phyloP scores from a whole-genome alignment of 2,113 vertebrate genomes.

The Brachionichthys hirsutus region DNA sequence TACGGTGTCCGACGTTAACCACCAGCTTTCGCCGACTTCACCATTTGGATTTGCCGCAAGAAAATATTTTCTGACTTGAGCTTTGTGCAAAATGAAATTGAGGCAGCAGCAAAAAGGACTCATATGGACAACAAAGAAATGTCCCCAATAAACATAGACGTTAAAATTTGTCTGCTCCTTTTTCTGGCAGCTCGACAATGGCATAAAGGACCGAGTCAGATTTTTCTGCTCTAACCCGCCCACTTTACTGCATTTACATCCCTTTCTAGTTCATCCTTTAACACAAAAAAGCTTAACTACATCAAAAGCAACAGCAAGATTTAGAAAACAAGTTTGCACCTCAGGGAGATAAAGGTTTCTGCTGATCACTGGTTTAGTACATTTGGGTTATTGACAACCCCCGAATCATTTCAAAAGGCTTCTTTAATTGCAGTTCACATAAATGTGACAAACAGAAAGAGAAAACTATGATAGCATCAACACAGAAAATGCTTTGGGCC shows the following conservation, averaged over 20 bases:
- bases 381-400: too few relatives aligned
- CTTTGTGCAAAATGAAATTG: background rate
- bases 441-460: background rate
- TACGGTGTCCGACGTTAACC: background rate
- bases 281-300: slow-evolving; percentile 4
- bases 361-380: background rate
- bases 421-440: slow-evolving; percentile 10
- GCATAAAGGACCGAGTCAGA: slow-evolving; percentile 19
- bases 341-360: slow-evolving; percentile 12
- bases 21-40: background rate
- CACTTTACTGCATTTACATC: slow-evolving; percentile 19
- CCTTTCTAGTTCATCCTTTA: slow-evolving; percentile 3
- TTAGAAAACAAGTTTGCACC: background rate
- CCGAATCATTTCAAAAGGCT: too few relatives aligned
- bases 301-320: slow-evolving; percentile 18
- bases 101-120: slow-evolving; percentile 13
- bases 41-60: background rate
- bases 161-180: too few relatives aligned
- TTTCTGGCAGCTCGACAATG: slow-evolving; percentile 19
- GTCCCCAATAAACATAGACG: slow-evolving; percentile 45
- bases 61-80: background rate
- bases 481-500: slow-evolving; percentile 25
- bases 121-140: slow-evolving; percentile 23
- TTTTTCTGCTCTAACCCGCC: background rate
- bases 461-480: slow-evolving; percentile 5